phyloP scores from a whole-genome alignment of 2,888 invertebrate species.

The Dynastes maya region DNA sequence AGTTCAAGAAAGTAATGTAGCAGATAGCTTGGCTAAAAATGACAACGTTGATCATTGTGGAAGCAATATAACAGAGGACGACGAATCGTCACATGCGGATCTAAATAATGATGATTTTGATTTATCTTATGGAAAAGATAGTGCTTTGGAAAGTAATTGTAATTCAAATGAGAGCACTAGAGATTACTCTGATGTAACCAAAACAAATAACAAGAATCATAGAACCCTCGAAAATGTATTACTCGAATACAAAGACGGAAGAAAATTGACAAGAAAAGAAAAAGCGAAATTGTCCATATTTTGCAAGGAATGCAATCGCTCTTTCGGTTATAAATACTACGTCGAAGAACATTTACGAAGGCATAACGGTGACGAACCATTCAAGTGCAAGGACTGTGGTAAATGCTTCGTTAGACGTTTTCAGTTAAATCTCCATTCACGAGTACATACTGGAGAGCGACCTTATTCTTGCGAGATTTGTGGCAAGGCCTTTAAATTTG shows the following conservation, averaged over 20 bases:
- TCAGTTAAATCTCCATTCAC: neutral
- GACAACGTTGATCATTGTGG: too few species aligned
- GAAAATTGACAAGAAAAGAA: neutral
- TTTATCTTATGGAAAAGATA: too few species aligned
- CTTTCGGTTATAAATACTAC: neutral
- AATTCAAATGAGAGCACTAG: neutral
- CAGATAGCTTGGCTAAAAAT: too few species aligned
- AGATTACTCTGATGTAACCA: too few species aligned
- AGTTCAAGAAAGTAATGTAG: too few species aligned
- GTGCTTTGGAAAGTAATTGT: neutral
- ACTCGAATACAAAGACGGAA: too few species aligned
- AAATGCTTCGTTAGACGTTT: slow-evolving; percentile 8
- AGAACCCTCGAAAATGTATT: too few species aligned
- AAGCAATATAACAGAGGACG: too few species aligned
- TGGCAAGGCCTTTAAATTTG: slow-evolving; percentile 12
- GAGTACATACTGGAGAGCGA: slow-evolving; percentile 14
- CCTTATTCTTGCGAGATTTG: slow-evolving; percentile 25
- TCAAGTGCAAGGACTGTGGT: neutral
- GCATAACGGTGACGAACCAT: neutral
- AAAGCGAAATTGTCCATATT: neutral
- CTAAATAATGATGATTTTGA: too few species aligned
- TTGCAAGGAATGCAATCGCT: slow-evolving; percentile 4
- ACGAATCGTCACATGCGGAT: too few species aligned
- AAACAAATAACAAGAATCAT: too few species aligned
- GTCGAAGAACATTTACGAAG: neutral